A percentile compares a stretch with the other conserved stretches of the same genome.
Conservation (phyloP, 2,113 vertebrate genomes). For the Colistium nudipinnis region DNA sequence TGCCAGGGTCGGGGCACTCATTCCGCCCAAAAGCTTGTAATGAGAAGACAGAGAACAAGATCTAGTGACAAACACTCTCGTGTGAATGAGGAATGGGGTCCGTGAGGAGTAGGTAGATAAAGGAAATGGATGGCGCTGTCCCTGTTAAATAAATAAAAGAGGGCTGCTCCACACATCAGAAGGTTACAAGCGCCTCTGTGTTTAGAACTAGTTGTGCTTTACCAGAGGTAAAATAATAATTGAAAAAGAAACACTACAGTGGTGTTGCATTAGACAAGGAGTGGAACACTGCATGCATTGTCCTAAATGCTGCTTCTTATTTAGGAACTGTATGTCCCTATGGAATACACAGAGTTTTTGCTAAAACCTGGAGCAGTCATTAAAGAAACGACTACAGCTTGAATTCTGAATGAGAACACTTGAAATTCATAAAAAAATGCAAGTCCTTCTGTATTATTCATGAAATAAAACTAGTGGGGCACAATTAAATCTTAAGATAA, state of each 20-base stretch:
- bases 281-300: background rate
- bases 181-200: conserved; percentile 39
- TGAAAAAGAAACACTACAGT: no score
- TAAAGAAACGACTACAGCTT: background rate
- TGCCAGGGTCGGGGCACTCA: conserved; percentile 95
- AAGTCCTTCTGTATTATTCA: background rate
- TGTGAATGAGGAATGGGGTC: conserved; percentile 56
- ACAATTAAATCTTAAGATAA: background rate
- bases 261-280: conserved; percentile 2
- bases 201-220: conserved; percentile 25
- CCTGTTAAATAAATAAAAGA: background rate
- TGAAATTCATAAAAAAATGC: background rate
- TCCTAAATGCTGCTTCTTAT: conserved; percentile 18
- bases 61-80: conserved; percentile 48
- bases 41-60: conserved; percentile 56
- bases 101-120: conserved; percentile 50
- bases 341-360: background rate
- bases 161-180: conserved; percentile 33
- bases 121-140: conserved; percentile 55
- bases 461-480: background rate
- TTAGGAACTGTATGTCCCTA: background rate
- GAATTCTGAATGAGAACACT: conserved; percentile 1
- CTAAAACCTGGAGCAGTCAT: background rate
- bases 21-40: conserved; percentile 95
- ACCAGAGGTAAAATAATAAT: conserved; percentile 9